These are phyloP conservation scores for Mesorhabditis spiculigera DNA, from an alignment of 2,888 invertebrate genomes.

Conservation along the genomic window DNA sequence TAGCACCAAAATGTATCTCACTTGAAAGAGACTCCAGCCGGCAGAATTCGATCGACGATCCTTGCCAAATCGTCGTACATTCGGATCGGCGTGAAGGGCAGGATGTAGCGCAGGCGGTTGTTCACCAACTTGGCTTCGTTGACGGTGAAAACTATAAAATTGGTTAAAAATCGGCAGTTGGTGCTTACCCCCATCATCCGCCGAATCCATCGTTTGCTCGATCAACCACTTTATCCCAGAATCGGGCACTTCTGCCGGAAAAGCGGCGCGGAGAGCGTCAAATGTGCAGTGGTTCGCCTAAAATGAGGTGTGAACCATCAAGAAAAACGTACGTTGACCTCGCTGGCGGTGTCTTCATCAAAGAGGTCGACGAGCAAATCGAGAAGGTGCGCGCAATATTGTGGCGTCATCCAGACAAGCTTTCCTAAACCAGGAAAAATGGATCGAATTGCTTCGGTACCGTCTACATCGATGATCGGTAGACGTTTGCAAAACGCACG, in stretches of 20 bases:
- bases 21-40: not conserved
- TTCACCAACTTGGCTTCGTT: not conserved
- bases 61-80: not conserved
- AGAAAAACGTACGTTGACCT: too few species aligned
- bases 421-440: not conserved
- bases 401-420: not conserved
- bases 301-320: not conserved
- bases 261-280: not conserved
- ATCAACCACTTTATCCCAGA: not conserved
- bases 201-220: not conserved
- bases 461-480: not conserved
- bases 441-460: not conserved
- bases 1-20: not conserved
- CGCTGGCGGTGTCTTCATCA: not conserved
- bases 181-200: not conserved
- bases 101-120: not conserved
- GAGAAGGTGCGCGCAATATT: slow-evolving; percentile 1
- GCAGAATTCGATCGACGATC: not conserved
- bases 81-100: not conserved
- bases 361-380: not conserved
- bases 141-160: not conserved
- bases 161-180: not conserved
- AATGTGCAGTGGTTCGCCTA: not conserved
- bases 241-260: not conserved
- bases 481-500: not conserved